Evolutionary conservation across 2,113 vertebrate species (phyloP), one percentile per base, ranked within the genome.

Genomic region (Onychostruthus taczanowskii): DNA sequence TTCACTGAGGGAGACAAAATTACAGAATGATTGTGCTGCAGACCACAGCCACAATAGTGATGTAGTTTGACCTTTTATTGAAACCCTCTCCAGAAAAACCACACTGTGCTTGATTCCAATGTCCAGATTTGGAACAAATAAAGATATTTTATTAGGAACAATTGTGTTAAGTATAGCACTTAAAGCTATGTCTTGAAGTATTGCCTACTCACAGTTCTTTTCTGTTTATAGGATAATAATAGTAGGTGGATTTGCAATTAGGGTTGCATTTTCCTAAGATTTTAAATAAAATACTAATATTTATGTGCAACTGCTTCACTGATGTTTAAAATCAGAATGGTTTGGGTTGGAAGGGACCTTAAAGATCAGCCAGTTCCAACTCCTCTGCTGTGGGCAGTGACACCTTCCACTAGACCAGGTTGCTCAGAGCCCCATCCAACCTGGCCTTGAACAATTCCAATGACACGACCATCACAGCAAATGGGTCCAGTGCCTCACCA

Each of bases 221-320:
- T 86, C 80, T 85, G 86, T 75, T 92, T 81, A 79, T 75, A 66
- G 87, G 46, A 67, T 83, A 82, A 56, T 88, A 94, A 93, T 19
- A 93, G 86, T 41, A 81, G 33, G 31, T 89, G 79, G 73, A 92
- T 95, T 93, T 95, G 41, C 46, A 93, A 89, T 97, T 95, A 91
- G n/a, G n/a, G 3, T 46, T 97, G 33, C 44, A 75, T 87, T 96
- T 97, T 74, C 56, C 56, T 63, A 89, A 85, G 67, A 85, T 92
- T 94, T 97, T 87, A 88, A 91, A 87, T 61, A 69, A 66, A 95
- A 67, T 30, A 53, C 66, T 90, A 90, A 91, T 95, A 93, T 94
- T 95, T 93, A 58, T 83, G 62, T 80, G 39, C 44, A 70, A 31
- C 8, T 35, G 17, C 21, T 66, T 73, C 30, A 6, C 23, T 69